Evolutionary conservation across 2,113 vertebrate genomes (phyloP), one percentile per base, ranked within the genome.

Genomic region (Dolichallabes microphthalmus): DNA sequence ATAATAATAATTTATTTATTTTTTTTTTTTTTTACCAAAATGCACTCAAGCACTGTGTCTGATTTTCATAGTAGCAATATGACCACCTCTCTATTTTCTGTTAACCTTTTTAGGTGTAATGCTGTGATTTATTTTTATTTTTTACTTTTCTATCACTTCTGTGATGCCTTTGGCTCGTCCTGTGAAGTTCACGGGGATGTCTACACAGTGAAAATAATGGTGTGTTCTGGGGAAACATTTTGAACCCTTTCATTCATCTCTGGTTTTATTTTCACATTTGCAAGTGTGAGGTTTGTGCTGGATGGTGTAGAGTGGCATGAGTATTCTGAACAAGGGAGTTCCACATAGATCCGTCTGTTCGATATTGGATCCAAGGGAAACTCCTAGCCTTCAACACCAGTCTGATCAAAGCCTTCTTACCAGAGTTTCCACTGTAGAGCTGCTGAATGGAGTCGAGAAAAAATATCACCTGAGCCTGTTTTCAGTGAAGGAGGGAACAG

Each of bases 191-290:
- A n/a, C 27, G n/a, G n/a, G 22, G 17, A 32, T 78, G 53, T 58
- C 53, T 20, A 22, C 25, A 57, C 17, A 78, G 27, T 22, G 20
- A 52, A 77, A 77, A 77, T 53, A 82, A 68, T 50, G 32, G 61
- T 25, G 32, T 53, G 80, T 1, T 30, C 1, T n/a, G 6, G 35
- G 25, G 14, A n/a, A 13, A 69, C 8, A 6, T 68, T 55, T 60
- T 66, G 63, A 76, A 81, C 78, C 15, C 12, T 75, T 84, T 77
- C 50, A 84, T 71, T 85, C 53, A 64, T 45, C 55, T 77, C 79
- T 52, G 61, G 82, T 82, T 85, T 85, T 64, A 32, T 85, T 82
- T 88, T 82, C 78, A n/a, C 86, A 87, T 87, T 87, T 85, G 83
- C 83, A 87, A 85, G 86, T 85, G 83, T 78, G 73, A 88, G 76